phyloP scores from a whole-genome alignment of 1,140 invertebrate species.

The Palaemon carinicauda region DNA sequence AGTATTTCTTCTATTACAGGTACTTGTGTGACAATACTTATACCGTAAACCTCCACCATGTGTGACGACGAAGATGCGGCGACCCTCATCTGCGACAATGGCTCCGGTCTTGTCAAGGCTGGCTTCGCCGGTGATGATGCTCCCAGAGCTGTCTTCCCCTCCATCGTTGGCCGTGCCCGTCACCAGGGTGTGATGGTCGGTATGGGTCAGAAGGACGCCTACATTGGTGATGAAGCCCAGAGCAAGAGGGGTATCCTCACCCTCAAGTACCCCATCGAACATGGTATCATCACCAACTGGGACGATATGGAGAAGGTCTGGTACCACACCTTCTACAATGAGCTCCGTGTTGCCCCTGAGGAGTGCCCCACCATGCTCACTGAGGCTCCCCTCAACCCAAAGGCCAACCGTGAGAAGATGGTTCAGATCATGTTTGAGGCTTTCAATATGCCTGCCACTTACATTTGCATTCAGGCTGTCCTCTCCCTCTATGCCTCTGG shows the following conservation, averaged over 20 bases:
- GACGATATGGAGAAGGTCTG: constrained; percentile 97
- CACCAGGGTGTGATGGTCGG: constrained; percentile 88
- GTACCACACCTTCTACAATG: constrained; percentile 96
- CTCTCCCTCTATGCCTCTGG: constrained; percentile 91
- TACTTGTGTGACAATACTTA: no score
- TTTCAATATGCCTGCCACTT: constrained; percentile 92
- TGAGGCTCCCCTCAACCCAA: constrained; percentile 87
- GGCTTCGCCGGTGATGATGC: constrained; percentile 85
- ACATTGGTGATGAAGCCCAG: constrained; percentile 93
- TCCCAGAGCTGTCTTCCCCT: constrained; percentile 91
- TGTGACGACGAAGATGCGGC: no score
- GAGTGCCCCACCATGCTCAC: constrained; percentile 90
- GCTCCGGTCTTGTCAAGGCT: constrained; percentile 75
- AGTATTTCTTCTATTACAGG: no score
- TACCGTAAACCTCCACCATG: no score
- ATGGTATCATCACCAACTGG: constrained; percentile 96
- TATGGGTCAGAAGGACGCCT: constrained; percentile 92
- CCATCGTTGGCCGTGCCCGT: constrained; percentile 72
- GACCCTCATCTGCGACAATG: constrained; percentile 67
- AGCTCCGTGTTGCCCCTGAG: constrained; percentile 93
- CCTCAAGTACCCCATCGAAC: constrained; percentile 92
- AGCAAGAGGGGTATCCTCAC: constrained; percentile 91
- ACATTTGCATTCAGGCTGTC: constrained; percentile 91
- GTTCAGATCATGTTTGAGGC: constrained; percentile 94
- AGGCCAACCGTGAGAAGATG: constrained; percentile 89